Conservation (phyloP, 37 sponge, comb jelly and placozoan genomes). For the Ephydatia muelleri region DNA sequence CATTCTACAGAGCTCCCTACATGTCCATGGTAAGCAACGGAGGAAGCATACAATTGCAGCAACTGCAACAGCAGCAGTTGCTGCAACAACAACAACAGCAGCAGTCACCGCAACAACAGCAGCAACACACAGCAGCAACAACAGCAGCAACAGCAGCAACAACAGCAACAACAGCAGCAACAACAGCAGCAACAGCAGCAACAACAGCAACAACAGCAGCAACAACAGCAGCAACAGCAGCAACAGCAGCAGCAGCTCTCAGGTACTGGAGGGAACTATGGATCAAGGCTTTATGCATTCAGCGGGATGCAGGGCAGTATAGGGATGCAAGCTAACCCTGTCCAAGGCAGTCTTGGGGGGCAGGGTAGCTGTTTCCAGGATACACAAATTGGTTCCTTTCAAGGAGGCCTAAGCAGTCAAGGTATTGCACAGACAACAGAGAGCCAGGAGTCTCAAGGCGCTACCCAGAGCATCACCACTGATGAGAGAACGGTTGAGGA, state of each 20-base stretch:
- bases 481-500: background rate
- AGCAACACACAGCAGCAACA: too few relatives aligned
- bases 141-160: background rate
- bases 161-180: background rate
- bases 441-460: background rate
- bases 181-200: conserved; percentile 5
- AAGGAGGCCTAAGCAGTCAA: background rate
- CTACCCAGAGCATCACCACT: background rate
- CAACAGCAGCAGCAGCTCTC: conserved; percentile 1
- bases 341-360: background rate
- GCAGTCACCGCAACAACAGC: too few relatives aligned
- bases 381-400: background rate
- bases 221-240: background rate
- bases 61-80: too few relatives aligned
- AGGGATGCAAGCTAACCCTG: background rate
- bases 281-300: background rate
- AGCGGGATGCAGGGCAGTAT: background rate
- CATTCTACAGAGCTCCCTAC: background rate
- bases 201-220: background rate
- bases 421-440: background rate
- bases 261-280: background rate
- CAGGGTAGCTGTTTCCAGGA: background rate
- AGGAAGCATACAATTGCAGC: too few relatives aligned
- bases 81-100: too few relatives aligned
- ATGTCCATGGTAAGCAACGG: background rate